These are phyloP conservation scores for Antechinus stuartii DNA, from an alignment of 2,113 vertebrate species.

Conservation along the genomic window DNA sequence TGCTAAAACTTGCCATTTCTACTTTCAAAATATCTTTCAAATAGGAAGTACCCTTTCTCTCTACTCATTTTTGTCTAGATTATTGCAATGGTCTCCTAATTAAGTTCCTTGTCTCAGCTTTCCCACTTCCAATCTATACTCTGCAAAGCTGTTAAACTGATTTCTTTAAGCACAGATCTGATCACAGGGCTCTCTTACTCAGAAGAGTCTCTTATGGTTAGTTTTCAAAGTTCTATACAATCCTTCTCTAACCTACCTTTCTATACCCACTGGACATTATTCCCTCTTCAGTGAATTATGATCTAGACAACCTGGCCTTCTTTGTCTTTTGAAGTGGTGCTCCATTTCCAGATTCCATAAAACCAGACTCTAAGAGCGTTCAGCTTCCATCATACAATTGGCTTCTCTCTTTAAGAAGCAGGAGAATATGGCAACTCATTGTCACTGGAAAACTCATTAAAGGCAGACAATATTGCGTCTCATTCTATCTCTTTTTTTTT, in stretches of 20 bases:
- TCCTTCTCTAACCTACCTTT: not conserved
- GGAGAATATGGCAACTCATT: not conserved
- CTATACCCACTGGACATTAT: not conserved
- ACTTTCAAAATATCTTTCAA: not conserved
- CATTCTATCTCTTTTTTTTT: not conserved
- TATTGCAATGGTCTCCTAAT: not conserved
- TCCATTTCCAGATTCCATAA: not conserved
- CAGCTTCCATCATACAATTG: not conserved
- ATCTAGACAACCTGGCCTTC: not conserved
- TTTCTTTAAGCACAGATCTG: not conserved
- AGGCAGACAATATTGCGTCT: not conserved
- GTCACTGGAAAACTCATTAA: not conserved
- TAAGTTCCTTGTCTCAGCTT: not conserved
- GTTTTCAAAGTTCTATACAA: not conserved
- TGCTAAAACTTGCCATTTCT: not conserved
- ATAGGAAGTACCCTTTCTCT: not conserved
- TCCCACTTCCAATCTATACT: not conserved
- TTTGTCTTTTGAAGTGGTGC: not conserved
- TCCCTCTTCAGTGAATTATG: not conserved
- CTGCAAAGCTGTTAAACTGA: not conserved
- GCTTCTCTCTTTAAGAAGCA: not conserved
- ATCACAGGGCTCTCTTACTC: not conserved
- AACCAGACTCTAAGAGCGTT: not conserved
- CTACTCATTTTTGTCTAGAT: not conserved
- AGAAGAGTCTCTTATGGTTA: not conserved